Evolutionary conservation across 2,888 invertebrate species (phyloP).

Genomic region (Thymelicus acteon): DNA sequence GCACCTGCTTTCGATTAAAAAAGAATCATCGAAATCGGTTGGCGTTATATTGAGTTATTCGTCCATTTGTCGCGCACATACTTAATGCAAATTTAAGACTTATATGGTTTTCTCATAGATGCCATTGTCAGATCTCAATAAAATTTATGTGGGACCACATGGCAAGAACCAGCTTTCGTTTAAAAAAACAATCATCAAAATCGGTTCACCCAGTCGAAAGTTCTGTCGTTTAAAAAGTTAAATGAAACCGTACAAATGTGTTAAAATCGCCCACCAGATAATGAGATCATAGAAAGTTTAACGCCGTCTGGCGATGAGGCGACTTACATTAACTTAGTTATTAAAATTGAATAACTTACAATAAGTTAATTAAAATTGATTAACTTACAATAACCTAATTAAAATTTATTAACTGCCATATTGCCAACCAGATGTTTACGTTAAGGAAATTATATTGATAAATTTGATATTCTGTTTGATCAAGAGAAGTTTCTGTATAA

Average conservation of each 20-base stretch:
- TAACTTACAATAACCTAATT: conserved; percentile 23
- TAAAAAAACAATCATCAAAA: too few relatives aligned
- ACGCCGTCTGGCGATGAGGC: background rate
- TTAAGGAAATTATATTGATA: conserved; percentile 27
- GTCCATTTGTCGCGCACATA: too few relatives aligned
- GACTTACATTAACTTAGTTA: background rate
- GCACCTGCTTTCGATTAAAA: too few relatives aligned
- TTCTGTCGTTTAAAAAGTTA: too few relatives aligned
- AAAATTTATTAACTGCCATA: conserved; percentile 21
- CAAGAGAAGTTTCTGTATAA: conserved; percentile 5
- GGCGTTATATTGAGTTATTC: too few relatives aligned
- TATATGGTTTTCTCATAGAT: too few relatives aligned
- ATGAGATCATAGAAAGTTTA: background rate
- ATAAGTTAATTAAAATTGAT: conserved; percentile 26
- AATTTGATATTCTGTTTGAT: conserved; percentile 21
- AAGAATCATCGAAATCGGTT: too few relatives aligned
- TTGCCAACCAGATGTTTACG: conserved; percentile 21
- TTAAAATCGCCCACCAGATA: background rate
- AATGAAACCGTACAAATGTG: background rate
- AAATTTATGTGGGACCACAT: too few relatives aligned
- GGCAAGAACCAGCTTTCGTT: too few relatives aligned
- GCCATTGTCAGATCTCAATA: too few relatives aligned
- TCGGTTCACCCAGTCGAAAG: too few relatives aligned
- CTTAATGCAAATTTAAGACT: too few relatives aligned
- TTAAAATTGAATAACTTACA: conserved; percentile 24